A percentile compares a stretch with the other conserved stretches of the same genome.
Conservation (phyloP, 2,113 vertebrate species). For the Falco punctatus region DNA sequence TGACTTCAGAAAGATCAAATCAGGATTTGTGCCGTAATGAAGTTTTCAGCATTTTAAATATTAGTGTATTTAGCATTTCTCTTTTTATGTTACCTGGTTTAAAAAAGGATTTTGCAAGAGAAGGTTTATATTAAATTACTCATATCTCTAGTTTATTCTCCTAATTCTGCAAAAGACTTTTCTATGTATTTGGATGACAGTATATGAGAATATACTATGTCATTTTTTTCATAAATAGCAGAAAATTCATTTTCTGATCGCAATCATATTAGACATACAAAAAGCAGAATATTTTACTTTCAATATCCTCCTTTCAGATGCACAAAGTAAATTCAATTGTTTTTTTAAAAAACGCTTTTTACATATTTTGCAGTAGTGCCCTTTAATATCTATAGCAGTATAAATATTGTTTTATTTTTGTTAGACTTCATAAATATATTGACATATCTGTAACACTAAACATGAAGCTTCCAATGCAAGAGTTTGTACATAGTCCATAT, state of each 20-base stretch:
- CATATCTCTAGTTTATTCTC: conserved; percentile 19
- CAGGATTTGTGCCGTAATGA: conserved; percentile 3
- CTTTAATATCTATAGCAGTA: conserved; percentile 17
- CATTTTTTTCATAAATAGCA: conserved; percentile 23
- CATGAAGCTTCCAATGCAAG: conserved; percentile 64
- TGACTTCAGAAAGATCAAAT: neutral
- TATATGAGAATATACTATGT: conserved; percentile 40
- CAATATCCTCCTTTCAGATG: conserved; percentile 14
- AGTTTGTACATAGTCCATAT: conserved; percentile 71
- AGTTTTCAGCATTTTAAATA: conserved; percentile 35
- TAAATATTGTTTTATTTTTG: conserved; percentile 48
- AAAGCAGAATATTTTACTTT: conserved; percentile 53
- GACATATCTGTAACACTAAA: conserved; percentile 64
- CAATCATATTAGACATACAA: neutral
- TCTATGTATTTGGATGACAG: conserved; percentile 58
- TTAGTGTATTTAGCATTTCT: conserved; percentile 31
- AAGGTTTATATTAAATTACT: conserved; percentile 38
- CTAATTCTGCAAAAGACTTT: conserved; percentile 19
- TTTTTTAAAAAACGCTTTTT: conserved; percentile 5
- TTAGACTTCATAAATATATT: conserved; percentile 47
- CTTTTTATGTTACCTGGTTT: conserved; percentile 6
- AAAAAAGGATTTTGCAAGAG: conserved; percentile 65
- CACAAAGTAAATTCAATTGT: conserved; percentile 27
- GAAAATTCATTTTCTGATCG: conserved; percentile 33
- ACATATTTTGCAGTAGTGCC: conserved; percentile 33